Evolutionary conservation across 2,113 vertebrate genomes (phyloP), one percentile per base, ranked within the genome.

Genomic region (Gavialis gangeticus): DNA sequence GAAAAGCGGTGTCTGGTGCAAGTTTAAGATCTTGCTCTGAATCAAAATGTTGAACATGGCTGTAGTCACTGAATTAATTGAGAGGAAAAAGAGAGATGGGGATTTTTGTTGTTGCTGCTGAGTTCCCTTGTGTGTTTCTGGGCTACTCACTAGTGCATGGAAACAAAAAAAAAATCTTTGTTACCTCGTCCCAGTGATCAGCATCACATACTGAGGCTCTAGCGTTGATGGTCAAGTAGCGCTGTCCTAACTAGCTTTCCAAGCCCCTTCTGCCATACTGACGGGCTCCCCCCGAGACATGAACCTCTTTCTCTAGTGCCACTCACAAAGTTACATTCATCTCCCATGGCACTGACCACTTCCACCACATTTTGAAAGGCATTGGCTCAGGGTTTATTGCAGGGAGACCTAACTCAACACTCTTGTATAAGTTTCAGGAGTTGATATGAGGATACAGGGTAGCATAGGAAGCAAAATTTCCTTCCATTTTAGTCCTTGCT

Each of bases 401-500:
- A 12, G 21, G 0, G 3, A 3, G 88, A 71, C 59, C 46, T 46
- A 46, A 46, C 46, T 6, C 67, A 75, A 55, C 24, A 58, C 1
- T 60, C 55, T 60, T 78, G 2, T 0, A 21, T 87, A 81, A 21
- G 8, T 64, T 17, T 2, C 83, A 4, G 19, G 83, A 77, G 27
- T 10, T 60, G 4, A 0, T 3, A 78, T 18, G 67, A 37, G 67
- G 30, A 34, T 34, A 71, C 12, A 12, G 34, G 12, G 34, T 11
- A 30, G n/a, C 55, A 46, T 69, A 4, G 75, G 62, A 63, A 22
- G n/a, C 11, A 28, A 24, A 1, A 0, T 1, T 3, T 56, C 28
- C 22, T 12, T 3, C 19, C 58, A 16, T 8, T n/a, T 64, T 28
- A 66, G 28, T 28, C 63, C n/a, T 67, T 18, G n/a, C 64, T 37